These are phyloP conservation scores for Hippocampus mohnikei DNA, from an alignment of 2,113 vertebrate species.

Conservation along the genomic window DNA sequence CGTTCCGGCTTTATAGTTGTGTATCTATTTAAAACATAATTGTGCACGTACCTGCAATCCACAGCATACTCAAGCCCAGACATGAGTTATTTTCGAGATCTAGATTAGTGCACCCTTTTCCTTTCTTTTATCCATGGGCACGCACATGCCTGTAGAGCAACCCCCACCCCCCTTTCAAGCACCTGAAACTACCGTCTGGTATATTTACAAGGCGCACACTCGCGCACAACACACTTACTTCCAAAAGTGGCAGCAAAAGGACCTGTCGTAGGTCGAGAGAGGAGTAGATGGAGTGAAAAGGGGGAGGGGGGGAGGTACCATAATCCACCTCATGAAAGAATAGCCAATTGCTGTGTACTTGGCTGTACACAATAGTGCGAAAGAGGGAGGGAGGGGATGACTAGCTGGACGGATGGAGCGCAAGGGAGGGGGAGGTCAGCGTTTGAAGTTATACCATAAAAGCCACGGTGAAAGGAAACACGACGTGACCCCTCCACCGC, in stretches of 20 bases:
- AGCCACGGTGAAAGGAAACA: slow-evolving; percentile 78
- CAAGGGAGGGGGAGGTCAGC: slow-evolving; percentile 54
- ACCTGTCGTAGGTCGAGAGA: slow-evolving; percentile 38
- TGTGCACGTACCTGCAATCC: slow-evolving; percentile 11
- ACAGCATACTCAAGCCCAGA: slow-evolving; percentile 2
- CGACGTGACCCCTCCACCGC: slow-evolving; percentile 56
- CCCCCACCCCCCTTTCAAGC: slow-evolving; percentile 14
- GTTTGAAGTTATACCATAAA: slow-evolving; percentile 81
- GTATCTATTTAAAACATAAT: not conserved
- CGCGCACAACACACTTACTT: slow-evolving; percentile 37
- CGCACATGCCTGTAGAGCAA: slow-evolving; percentile 40
- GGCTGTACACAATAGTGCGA: slow-evolving; percentile 68
- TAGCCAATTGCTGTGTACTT: slow-evolving; percentile 76
- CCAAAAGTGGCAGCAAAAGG: slow-evolving; percentile 58
- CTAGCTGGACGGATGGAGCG: slow-evolving; percentile 47
- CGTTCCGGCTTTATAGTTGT: not conserved
- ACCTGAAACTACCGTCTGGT: slow-evolving; percentile 59
- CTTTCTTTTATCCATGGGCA: slow-evolving; percentile 17
- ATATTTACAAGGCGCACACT: slow-evolving; percentile 47
- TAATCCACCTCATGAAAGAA: slow-evolving; percentile 70
- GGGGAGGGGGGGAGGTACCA: slow-evolving; percentile 32
- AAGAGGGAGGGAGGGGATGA: slow-evolving; percentile 46
- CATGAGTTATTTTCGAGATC: slow-evolving; percentile 20
- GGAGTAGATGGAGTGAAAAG: slow-evolving; percentile 24
- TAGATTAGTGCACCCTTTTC: slow-evolving; percentile 29